Percentiles rank a stretch among this genome's conserved stretches.
These are phyloP conservation scores for Hypotaenidia philippensis DNA, from an alignment of 2,797 vertebrate genomes.

Conservation along the genomic window DNA sequence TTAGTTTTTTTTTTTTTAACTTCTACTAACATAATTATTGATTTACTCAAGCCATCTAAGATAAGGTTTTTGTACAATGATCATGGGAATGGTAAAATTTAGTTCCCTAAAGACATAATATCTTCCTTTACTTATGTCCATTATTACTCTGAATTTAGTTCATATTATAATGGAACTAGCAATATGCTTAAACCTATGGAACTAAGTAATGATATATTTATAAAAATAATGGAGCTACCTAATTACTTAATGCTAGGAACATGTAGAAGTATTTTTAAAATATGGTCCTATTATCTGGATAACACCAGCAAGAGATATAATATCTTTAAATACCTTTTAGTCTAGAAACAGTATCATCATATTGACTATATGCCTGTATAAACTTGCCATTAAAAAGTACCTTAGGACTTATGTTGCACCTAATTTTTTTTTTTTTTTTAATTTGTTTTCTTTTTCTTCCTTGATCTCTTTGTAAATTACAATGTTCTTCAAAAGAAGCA, in stretches of 20 bases:
- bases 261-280: background rate
- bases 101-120: background rate
- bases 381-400: background rate
- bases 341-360: background rate
- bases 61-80: background rate
- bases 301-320: background rate
- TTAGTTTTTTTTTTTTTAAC: slow-evolving; percentile 12
- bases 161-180: background rate
- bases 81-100: background rate
- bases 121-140: background rate
- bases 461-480: background rate
- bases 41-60: background rate
- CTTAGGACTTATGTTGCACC: background rate
- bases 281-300: background rate
- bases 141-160: background rate
- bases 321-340: background rate
- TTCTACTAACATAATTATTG: background rate
- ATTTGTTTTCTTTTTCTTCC: background rate
- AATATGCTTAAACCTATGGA: background rate
- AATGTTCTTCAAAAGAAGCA: background rate
- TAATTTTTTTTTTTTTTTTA: background rate
- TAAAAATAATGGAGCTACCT: background rate
- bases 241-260: background rate
- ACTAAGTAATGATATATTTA: slow-evolving; percentile 16
- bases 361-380: background rate